A percentile compares a stretch with the other conserved stretches of the same genome.
phyloP scores from a whole-genome alignment of 2,888 invertebrate genomes.

The Drosophila crucigera region DNA sequence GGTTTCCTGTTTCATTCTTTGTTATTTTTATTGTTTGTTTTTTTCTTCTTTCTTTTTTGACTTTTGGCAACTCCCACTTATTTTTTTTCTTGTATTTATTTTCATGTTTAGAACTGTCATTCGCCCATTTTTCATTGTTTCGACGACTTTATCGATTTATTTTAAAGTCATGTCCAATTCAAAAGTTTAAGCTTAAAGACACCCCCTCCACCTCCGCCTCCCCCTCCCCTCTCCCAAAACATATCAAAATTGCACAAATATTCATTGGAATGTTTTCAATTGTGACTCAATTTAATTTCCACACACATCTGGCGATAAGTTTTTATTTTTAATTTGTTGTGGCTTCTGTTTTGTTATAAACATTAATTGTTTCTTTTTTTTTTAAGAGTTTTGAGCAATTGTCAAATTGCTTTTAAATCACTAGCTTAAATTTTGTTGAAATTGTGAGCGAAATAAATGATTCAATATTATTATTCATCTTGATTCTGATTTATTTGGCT shows the following conservation, averaged over 20 bases:
- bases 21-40: constrained; percentile 27
- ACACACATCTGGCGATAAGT: constrained; percentile 51
- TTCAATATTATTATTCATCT: constrained; percentile 18
- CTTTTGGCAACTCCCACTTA: constrained; percentile 83
- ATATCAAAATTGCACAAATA: not conserved
- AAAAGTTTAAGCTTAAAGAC: constrained; percentile 1
- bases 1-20: constrained; percentile 48
- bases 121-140: constrained; percentile 12
- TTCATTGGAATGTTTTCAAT: constrained; percentile 1
- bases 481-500: not conserved
- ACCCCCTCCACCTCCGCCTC: too few relatives aligned
- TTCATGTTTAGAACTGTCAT: constrained; percentile 23
- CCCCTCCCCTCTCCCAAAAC: not conserved
- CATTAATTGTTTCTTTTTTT: constrained; percentile 16
- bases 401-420: constrained; percentile 18
- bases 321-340: not conserved
- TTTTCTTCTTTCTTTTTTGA: constrained; percentile 48
- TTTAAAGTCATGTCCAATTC: not conserved
- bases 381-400: constrained; percentile 17
- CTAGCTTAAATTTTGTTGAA: not conserved
- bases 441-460: constrained; percentile 10
- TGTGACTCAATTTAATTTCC: constrained; percentile 32
- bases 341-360: constrained; percentile 43
- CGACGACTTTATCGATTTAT: constrained; percentile 16
- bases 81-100: constrained; percentile 38